phyloP scores from a whole-genome alignment of 1,140 invertebrate species.

The fruit fly (Drosophila melanogaster) region Release_6_plus_ISO1_MT NT_033777.3:14017501-14018000 shows the following conservation, averaged over 20 bases:
- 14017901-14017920: slow-evolving; percentile 83
- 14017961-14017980: slow-evolving; percentile 13
- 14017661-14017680: slow-evolving; percentile 60
- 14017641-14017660: slow-evolving; percentile 17
- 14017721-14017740: slow-evolving; percentile 84
- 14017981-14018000: slow-evolving; percentile 69
- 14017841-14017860: slow-evolving; percentile 6
- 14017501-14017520: slow-evolving; percentile 21
- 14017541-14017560: slow-evolving; percentile 1
- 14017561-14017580: background rate
- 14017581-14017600: slow-evolving; percentile 6
- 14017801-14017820: slow-evolving; percentile 9
- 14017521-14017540: slow-evolving; percentile 33
- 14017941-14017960: slow-evolving; percentile 59
- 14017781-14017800: slow-evolving; percentile 13
- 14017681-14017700: slow-evolving; percentile 84
- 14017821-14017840: slow-evolving; percentile 17
- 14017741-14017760: slow-evolving; percentile 81
- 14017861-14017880: slow-evolving; percentile 15
- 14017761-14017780: slow-evolving; percentile 59
- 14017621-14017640: slow-evolving; percentile 24
- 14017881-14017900: slow-evolving; percentile 57
- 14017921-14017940: slow-evolving; percentile 83
- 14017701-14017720: slow-evolving; percentile 84
- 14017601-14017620: slow-evolving; percentile 38